Evolutionary conservation across 2,113 vertebrate genomes (phyloP), one percentile per base, ranked within the genome.

Genomic region (Parus major): DNA sequence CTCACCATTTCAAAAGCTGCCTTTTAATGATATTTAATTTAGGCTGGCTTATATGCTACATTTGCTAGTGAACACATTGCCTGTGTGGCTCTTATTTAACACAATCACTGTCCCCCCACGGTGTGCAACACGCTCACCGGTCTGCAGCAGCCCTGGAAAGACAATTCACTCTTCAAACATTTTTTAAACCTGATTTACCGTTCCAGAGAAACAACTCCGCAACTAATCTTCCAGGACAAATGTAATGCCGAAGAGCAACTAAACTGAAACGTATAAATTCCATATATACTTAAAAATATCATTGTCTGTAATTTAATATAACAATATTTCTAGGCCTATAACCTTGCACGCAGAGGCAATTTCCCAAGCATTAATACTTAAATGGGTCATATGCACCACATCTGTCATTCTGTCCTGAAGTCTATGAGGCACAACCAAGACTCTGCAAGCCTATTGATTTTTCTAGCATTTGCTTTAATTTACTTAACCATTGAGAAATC

Each of bases 401-500:
- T 98, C 98, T 98, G 98, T 98, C 98, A 98, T 98, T 98, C 97
- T 98, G 98, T 98, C 98, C 98, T 97, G 95, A 98, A 98, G 98
- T 98, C 98, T 98, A 98, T 98, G 98, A 98, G 98, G 98, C 98
- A 98, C 98, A 98, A 98, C 98, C 98, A 98, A 98, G 98, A 97
- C 98, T 97, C 97, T 96, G 98, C 98, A 98, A 98, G 98, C 98
- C 98, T 98, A 98, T 98, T 98, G 98, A 98, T 98, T 98, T 98
- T 98, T 98, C 98, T 98, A 98, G 98, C 98, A 98, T 98, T 98
- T 98, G 98, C 98, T 98, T 98, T 98, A 98, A 98, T 98, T 98
- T 98, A 98, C 98, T 98, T 98, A 98, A 98, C 98, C 98, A 98
- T 98, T 97, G 98, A 98, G 98, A 98, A 98, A 98, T 98, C 98